Evolutionary conservation across 1,140 invertebrate genomes (phyloP).

Genomic region (Oncopeltus fasciatus): DNA sequence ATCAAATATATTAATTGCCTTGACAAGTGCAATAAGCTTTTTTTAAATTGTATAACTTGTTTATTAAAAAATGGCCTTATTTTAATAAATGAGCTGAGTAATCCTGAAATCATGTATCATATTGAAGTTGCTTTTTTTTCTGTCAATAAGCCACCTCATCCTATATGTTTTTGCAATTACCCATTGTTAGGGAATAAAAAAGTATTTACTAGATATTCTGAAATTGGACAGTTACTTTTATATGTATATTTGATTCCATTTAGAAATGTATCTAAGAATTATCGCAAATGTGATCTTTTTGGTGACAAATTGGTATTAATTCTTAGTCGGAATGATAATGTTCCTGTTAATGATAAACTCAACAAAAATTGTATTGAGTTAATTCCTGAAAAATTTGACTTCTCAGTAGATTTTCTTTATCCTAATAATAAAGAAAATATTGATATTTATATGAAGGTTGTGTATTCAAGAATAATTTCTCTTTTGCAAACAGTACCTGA

Average conservation of each 20-base stretch:
- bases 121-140: conserved; percentile 17
- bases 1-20: conserved; percentile 6
- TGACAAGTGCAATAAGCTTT: conserved; percentile 22
- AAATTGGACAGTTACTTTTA: conserved; percentile 13
- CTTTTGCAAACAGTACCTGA: not conserved
- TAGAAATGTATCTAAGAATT: not conserved
- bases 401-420: not conserved
- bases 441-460: not conserved
- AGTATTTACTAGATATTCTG: not conserved
- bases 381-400: not conserved
- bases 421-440: not conserved
- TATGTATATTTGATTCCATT: not conserved
- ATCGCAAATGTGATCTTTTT: not conserved
- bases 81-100: conserved; percentile 8
- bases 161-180: conserved; percentile 16
- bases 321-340: not conserved
- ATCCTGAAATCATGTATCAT: conserved; percentile 12
- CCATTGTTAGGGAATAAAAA: conserved; percentile 2
- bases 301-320: not conserved
- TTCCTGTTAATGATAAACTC: not conserved
- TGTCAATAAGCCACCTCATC: not conserved
- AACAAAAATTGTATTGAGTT: not conserved
- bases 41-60: conserved; percentile 24
- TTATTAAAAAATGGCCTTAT: conserved; percentile 14
- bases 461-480: not conserved